Evolutionary conservation across 2,113 vertebrate species (phyloP), one percentile per base, ranked within the genome.

Genomic region (Cyprinodon brontotheroides): DNA sequence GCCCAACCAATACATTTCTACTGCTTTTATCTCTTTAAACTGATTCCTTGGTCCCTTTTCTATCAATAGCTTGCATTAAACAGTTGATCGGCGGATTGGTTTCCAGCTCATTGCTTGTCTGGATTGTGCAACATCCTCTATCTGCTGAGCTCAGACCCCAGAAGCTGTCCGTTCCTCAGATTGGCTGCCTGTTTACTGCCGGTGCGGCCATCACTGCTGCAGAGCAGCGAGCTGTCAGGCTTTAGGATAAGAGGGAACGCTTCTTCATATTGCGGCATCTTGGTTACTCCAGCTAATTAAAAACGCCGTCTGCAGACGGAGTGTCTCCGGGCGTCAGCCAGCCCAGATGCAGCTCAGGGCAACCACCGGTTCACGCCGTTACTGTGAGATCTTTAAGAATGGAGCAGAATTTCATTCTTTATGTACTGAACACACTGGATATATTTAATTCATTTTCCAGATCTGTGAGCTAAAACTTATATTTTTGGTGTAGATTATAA

Each of bases 241-340:
- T 79, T 39, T 68, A 76, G 86, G 83, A 86, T 85, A 80, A 64
- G 65, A 45, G 65, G 71, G 75, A 47, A 47, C 61, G 75, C 69
- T 65, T 5, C 59, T 79, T 86, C 75, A 65, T 80, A 78, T 76
- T 84, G 75, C 48, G n/a, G 80, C 77, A 80, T 83, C 78, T 79
- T 81, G 78, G 86, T 81, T 82, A 75, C 82, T 88, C 72, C 43
- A 84, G 67, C 85, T 90, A 89, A 93, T 90, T 90, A 91, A 90
- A 90, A 91, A 72, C 74, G 40, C 73, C 65, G 81, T 74, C 78
- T 85, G 80, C 76, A 88, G 85, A 86, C 79, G 0, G 41, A 20
- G 80, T 72, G 79, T 87, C 84, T 87, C 80, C 45, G 68, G 85
- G 85, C 88, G 65, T 89, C 85, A 68, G 81, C 86, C 87, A 74